Evolutionary conservation across 23 tunicate genomes (phyloP).

Genomic region (Aplidium turbinatum): DNA sequence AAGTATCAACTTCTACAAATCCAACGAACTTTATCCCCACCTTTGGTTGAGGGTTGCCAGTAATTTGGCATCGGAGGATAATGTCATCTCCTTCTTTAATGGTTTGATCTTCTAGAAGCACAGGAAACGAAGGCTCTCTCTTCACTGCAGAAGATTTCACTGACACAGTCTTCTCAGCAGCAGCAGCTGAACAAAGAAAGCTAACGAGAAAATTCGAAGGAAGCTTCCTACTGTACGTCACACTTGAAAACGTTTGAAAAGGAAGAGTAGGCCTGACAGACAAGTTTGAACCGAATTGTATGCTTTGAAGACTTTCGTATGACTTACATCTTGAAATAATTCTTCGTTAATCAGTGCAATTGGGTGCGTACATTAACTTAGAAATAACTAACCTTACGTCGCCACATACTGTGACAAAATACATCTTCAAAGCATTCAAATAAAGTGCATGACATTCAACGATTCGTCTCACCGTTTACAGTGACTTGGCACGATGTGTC

Average conservation of each 20-base stretch:
- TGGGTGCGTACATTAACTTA: too few species aligned
- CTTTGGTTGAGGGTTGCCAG: conserved; percentile 80
- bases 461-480: conserved; percentile 56
- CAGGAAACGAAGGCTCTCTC: conserved; percentile 68
- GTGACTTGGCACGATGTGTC: conserved; percentile 54
- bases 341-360: too few species aligned
- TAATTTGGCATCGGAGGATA: conserved; percentile 61
- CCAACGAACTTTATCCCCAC: conserved; percentile 33
- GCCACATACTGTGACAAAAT: too few species aligned
- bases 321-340: too few species aligned
- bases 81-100: conserved; percentile 82
- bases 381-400: too few species aligned
- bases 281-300: too few species aligned
- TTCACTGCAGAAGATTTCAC: conserved; percentile 2
- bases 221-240: too few species aligned
- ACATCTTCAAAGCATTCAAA: too few species aligned
- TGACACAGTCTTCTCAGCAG: conserved; percentile 23
- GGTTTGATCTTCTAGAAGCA: conserved; percentile 71
- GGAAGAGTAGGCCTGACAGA: too few species aligned
- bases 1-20: neutral
- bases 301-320: too few species aligned
- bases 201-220: too few species aligned
- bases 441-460: too few species aligned
- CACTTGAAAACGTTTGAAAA: neutral
- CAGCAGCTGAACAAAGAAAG: neutral